Conservation (phyloP, 2,113 vertebrate genomes). For the Atherinomorus stipes region DNA sequence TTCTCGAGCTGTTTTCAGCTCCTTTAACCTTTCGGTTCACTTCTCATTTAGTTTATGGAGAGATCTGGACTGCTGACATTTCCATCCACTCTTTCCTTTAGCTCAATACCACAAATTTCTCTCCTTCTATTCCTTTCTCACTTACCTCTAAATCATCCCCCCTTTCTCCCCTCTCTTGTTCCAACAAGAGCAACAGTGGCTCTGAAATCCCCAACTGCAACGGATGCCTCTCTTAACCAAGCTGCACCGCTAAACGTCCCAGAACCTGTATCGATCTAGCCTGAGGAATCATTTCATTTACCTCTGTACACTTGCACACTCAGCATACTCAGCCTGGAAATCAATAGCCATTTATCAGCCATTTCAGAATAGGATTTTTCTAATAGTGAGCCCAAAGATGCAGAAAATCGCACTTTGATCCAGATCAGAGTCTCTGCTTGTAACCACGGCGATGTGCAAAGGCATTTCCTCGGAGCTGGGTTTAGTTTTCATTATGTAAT, state of each 20-base stretch:
- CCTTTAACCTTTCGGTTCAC: slow-evolving; percentile 67
- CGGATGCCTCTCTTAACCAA: slow-evolving; percentile 28
- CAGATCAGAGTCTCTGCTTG: slow-evolving; percentile 1
- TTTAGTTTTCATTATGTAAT: slow-evolving; percentile 44
- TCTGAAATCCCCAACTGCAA: slow-evolving; percentile 25
- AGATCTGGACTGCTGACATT: slow-evolving; percentile 62
- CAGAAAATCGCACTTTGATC: slow-evolving; percentile 73
- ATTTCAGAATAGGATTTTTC: slow-evolving; percentile 56
- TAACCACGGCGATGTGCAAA: slow-evolving; percentile 6
- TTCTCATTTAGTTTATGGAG: slow-evolving; percentile 63
- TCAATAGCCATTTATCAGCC: slow-evolving; percentile 69
- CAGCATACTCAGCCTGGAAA: slow-evolving; percentile 40
- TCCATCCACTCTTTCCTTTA: slow-evolving; percentile 45
- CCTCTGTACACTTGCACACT: slow-evolving; percentile 45
- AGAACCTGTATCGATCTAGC: slow-evolving; percentile 66
- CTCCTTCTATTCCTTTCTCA: neutral
- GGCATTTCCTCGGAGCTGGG: slow-evolving; percentile 16
- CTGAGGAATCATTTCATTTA: slow-evolving; percentile 69
- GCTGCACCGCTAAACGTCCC: slow-evolving; percentile 55
- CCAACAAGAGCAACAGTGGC: slow-evolving; percentile 14
- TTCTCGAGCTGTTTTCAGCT: slow-evolving; percentile 49
- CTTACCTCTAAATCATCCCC: neutral
- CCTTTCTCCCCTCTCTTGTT: slow-evolving; percentile 5
- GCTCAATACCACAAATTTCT: slow-evolving; percentile 7
- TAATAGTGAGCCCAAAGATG: slow-evolving; percentile 53